These are phyloP conservation scores for Hydrozoanthus gracilis DNA, from an alignment of 92 coral and sea anemone species.

Conservation along the genomic window DNA sequence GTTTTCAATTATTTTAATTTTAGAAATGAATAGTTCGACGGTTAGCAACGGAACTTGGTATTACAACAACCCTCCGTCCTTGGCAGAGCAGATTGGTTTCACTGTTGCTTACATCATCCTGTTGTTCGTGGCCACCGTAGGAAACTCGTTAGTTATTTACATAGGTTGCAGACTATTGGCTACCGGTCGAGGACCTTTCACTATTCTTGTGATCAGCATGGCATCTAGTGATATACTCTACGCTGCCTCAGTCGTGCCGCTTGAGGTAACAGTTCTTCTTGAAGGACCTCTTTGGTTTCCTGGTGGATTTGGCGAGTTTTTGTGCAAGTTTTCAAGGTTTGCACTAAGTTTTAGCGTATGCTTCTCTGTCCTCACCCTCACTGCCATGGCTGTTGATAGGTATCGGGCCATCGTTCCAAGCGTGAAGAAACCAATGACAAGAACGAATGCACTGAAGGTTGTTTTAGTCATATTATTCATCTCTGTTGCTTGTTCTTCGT, in stretches of 20 bases:
- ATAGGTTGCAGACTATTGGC: background rate
- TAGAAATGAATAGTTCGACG: background rate
- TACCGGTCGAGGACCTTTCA: background rate
- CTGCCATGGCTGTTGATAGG: conserved; percentile 20
- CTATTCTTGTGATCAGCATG: conserved; percentile 1
- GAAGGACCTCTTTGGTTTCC: conserved; percentile 2
- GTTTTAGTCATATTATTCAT: too few relatives aligned
- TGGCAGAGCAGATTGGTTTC: background rate
- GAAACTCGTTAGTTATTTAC: conserved; percentile 11
- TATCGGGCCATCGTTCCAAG: conserved; percentile 6
- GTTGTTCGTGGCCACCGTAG: background rate
- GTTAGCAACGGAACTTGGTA: background rate
- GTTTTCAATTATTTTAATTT: too few relatives aligned
- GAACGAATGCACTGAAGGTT: background rate
- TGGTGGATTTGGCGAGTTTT: background rate
- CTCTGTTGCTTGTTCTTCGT: too few relatives aligned
- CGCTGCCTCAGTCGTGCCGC: background rate
- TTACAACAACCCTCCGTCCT: background rate
- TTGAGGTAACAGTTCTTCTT: background rate
- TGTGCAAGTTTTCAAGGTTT: background rate
- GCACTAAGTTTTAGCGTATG: background rate
- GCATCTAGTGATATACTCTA: conserved; percentile 8
- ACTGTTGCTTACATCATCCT: background rate
- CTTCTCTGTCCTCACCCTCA: background rate
- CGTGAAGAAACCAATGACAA: background rate